Percentiles rank a stretch among this genome's conserved stretches.
phyloP scores from a whole-genome alignment of 2,113 vertebrate genomes.

The Nesogale talazaci region DNA sequence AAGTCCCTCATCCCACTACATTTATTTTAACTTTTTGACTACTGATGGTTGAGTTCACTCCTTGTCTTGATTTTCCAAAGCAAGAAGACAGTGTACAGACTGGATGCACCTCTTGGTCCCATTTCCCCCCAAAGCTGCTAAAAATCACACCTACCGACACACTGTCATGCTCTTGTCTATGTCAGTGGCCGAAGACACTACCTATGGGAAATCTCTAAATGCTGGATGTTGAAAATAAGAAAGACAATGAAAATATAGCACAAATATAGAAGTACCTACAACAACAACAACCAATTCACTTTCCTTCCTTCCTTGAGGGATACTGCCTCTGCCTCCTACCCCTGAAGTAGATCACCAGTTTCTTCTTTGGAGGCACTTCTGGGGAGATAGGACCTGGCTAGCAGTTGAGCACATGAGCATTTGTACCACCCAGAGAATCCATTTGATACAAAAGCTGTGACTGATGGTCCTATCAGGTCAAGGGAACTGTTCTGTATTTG shows the following conservation, averaged over 20 bases:
- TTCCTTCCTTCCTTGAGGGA: not conserved
- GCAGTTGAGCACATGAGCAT: not conserved
- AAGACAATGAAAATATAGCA: not conserved
- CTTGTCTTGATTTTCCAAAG: constrained; percentile 39
- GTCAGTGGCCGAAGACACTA: too few relatives aligned
- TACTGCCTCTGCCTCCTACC: too few relatives aligned
- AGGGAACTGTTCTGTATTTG: not conserved
- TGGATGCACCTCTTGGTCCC: not conserved
- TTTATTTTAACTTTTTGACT: not conserved
- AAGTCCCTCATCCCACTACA: not conserved
- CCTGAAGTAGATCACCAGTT: not conserved
- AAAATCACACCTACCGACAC: not conserved
- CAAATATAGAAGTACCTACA: not conserved
- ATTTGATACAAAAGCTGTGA: not conserved
- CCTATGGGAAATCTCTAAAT: not conserved
- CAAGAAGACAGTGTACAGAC: not conserved
- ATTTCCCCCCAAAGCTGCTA: not conserved
- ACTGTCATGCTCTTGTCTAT: too few relatives aligned
- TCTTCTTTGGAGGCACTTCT: not conserved
- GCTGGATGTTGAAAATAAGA: not conserved
- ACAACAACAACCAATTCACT: not conserved
- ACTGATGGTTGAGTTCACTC: not conserved
- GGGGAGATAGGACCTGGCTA: not conserved
- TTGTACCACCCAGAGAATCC: not conserved
- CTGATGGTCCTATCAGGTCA: not conserved